Base-by-base conservation (phyloP, 1,140 invertebrate genomes). In the Nasonia vitripennis region DNA sequence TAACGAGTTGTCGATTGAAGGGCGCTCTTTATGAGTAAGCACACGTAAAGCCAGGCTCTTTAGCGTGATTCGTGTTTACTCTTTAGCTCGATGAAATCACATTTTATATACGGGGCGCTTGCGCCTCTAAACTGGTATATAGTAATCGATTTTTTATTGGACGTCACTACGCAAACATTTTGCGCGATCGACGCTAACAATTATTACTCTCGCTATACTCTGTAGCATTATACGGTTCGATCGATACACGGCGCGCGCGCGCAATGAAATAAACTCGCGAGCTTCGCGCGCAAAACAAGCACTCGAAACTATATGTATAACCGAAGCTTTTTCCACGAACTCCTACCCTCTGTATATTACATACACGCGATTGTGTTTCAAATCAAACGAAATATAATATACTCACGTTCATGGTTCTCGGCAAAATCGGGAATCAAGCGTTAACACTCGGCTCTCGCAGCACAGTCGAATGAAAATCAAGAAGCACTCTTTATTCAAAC, bases 381-480 rank as follows among this genome's bases (percentile, higher is more conserved):
- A 62, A 62, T 20, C 5, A 62, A 20, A 62, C 55, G n/a, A 23
- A 31, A 75, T 41, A 31, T 14, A 27, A 27, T 27, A 68, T 83
- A 83, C 81, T 83, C 73, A 83, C 81, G n/a, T 83, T 77, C 81
- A 83, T 83, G 37, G 0, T 11, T 68, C 34, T 14, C 23, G 3
- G 5, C 12, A 9, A 6, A 6, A 48, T 11, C 23, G 1, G 7
- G 34, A 9, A 81, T n/a, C 2, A 55, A 17, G 17, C 14, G 68
- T 11, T 71, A 20, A 20, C 62, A 20, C 14, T 20, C 41, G 17
- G 20, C 31, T 62, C 14, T 62, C 20, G 55, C 7, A 62, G 55
- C 55, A 62, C 55, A 62, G 55, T 62, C 55, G 55, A 62, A n/a
- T 62, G 6, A 17, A 55, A 55, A 55, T 20, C 4, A 14, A 55